These are phyloP conservation scores for Eledona agricola DNA, from an alignment of 2,888 invertebrate species.

Conservation along the genomic window DNA sequence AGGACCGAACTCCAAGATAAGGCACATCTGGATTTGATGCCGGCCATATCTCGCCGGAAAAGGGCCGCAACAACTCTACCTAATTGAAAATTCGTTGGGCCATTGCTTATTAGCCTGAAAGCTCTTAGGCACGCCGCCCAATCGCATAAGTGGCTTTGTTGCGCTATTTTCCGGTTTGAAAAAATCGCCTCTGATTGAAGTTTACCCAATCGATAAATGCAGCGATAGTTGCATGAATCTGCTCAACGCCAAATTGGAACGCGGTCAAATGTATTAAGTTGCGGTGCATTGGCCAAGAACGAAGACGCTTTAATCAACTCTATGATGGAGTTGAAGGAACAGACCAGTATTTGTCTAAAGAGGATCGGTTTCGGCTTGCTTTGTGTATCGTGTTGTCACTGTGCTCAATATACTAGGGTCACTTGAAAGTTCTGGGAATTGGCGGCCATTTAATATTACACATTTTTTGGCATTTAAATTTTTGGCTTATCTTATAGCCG, in stretches of 20 bases:
- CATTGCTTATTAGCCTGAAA: conserved; percentile 27
- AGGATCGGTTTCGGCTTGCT: not conserved
- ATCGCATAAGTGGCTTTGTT: conserved; percentile 12
- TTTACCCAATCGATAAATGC: conserved; percentile 3
- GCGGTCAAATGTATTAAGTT: conserved; percentile 35
- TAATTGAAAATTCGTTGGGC: conserved; percentile 48
- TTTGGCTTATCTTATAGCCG: too few relatives aligned
- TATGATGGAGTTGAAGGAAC: conserved; percentile 14
- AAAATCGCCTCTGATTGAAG: too few relatives aligned
- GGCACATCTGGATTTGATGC: conserved; percentile 24
- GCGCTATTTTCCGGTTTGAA: too few relatives aligned
- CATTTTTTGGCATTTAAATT: too few relatives aligned
- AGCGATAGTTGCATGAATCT: conserved; percentile 17
- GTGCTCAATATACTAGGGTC: too few relatives aligned
- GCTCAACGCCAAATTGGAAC: conserved; percentile 20
- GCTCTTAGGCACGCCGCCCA: conserved; percentile 5
- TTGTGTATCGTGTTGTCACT: too few relatives aligned
- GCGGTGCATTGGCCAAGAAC: conserved; percentile 40
- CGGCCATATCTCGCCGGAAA: conserved; percentile 10
- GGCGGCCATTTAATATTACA: too few relatives aligned
- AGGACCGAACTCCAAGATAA: conserved; percentile 16
- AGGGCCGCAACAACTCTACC: conserved; percentile 41
- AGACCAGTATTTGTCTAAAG: conserved; percentile 7
- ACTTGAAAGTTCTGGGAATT: too few relatives aligned
- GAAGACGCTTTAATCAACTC: conserved; percentile 39